A percentile compares a stretch with the other conserved stretches of the same genome.
Conservation (phyloP, 1,140 invertebrate genomes). For the Apolygus lucorum region DNA sequence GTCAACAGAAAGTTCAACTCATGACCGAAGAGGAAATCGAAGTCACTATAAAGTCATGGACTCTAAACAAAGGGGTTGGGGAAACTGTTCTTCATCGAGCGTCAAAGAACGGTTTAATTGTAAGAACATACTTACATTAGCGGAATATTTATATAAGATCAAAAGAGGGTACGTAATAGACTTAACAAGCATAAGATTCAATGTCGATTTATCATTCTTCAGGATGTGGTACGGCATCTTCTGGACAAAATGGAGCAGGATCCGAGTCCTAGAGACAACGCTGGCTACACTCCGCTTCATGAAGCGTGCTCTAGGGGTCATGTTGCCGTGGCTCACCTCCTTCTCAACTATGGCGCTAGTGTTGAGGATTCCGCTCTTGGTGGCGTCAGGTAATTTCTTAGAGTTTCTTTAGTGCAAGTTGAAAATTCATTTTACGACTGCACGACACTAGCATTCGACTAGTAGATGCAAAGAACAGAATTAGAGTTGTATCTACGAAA, state of each 20-base stretch:
- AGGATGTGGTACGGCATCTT: constrained; percentile 86
- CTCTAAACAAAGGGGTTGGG: constrained; percentile 86
- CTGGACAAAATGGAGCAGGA: constrained; percentile 71
- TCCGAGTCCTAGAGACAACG: constrained; percentile 83
- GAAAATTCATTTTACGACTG: too few species aligned
- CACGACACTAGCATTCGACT: too few species aligned
- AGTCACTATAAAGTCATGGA: constrained; percentile 79
- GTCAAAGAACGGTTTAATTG: constrained; percentile 75
- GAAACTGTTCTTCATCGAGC: constrained; percentile 85
- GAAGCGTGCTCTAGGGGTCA: constrained; percentile 82
- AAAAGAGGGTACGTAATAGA: too few species aligned
- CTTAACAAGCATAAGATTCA: too few species aligned
- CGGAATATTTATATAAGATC: too few species aligned
- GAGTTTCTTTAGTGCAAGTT: too few species aligned
- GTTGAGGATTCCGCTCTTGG: constrained; percentile 81
- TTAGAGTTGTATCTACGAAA: too few species aligned
- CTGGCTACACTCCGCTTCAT: constrained; percentile 86
- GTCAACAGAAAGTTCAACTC: constrained; percentile 24
- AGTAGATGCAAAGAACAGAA: too few species aligned
- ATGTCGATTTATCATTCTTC: too few species aligned
- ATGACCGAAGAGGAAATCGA: constrained; percentile 62
- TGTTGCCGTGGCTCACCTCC: constrained; percentile 70
- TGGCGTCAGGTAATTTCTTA: constrained; percentile 81
- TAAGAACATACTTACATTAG: too few species aligned
- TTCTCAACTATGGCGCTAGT: constrained; percentile 79